phyloP scores from a whole-genome alignment of 2,888 invertebrate genomes.

The Polymixis lichenea region DNA sequence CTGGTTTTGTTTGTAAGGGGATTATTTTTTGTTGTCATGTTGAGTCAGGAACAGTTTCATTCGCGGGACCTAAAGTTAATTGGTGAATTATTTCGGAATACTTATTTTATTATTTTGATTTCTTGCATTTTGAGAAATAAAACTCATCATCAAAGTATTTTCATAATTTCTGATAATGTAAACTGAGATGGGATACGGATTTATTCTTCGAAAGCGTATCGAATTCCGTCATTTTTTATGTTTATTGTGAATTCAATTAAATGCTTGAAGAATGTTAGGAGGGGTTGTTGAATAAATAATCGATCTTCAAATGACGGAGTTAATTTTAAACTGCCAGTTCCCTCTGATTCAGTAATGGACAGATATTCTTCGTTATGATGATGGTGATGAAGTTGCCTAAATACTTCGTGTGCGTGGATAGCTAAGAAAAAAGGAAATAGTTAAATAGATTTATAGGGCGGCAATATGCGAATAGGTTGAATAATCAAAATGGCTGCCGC shows the following conservation, averaged over 20 bases:
- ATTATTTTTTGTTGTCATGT: too few relatives aligned
- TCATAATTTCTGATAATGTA: not conserved
- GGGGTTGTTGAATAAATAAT: not conserved
- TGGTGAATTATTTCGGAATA: too few relatives aligned
- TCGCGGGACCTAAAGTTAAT: too few relatives aligned
- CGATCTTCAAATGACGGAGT: conserved; percentile 3
- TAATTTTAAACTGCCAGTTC: not conserved
- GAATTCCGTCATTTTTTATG: too few relatives aligned
- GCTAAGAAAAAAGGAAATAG: not conserved
- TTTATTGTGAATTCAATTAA: too few relatives aligned
- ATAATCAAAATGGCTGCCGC: conserved; percentile 7
- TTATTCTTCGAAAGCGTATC: too few relatives aligned
- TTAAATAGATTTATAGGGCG: not conserved
- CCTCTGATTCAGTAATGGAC: not conserved
- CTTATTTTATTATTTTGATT: too few relatives aligned
- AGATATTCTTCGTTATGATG: not conserved
- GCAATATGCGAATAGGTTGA: not conserved
- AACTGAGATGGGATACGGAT: too few relatives aligned
- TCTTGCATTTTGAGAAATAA: too few relatives aligned
- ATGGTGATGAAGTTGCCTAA: not conserved
- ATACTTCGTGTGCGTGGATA: not conserved
- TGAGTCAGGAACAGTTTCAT: too few relatives aligned
- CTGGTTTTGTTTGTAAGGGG: too few relatives aligned
- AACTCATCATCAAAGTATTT: not conserved
- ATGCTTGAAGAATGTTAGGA: too few relatives aligned